phyloP scores from a whole-genome alignment of 2,113 vertebrate genomes.

The Pterocles burchelli region DNA sequence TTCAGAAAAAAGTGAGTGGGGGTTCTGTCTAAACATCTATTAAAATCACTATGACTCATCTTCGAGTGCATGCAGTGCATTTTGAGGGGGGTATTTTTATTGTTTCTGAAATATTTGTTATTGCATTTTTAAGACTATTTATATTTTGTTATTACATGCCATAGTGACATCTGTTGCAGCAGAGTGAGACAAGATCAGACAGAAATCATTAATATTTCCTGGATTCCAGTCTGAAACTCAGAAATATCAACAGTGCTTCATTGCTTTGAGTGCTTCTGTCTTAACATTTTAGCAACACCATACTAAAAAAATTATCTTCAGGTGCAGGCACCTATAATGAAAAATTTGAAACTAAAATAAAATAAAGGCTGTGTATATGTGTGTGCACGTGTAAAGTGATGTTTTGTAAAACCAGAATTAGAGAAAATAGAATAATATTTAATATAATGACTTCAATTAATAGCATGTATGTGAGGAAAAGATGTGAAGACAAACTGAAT shows the following conservation, averaged over 20 bases:
- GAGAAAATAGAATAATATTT: not conserved
- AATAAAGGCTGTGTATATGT: not conserved
- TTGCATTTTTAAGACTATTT: constrained; percentile 49
- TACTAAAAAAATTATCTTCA: not conserved
- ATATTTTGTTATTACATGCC: not conserved
- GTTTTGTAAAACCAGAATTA: constrained; percentile 5
- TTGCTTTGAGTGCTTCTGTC: constrained; percentile 37
- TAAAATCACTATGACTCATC: not conserved
- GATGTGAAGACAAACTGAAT: not conserved
- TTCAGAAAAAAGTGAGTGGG: not conserved
- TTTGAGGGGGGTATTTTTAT: not conserved
- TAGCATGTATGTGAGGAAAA: not conserved
- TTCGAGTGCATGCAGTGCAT: not conserved
- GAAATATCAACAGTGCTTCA: constrained; percentile 53
- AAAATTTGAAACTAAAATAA: not conserved
- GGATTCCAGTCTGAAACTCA: constrained; percentile 38
- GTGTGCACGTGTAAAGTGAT: not conserved
- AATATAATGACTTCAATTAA: not conserved
- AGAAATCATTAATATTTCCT: constrained; percentile 59
- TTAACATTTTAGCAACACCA: not conserved
- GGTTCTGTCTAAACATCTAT: not conserved
- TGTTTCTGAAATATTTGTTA: constrained; percentile 12
- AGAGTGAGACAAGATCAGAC: constrained; percentile 32
- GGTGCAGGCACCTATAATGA: not conserved
- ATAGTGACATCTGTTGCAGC: constrained; percentile 41